phyloP scores from a whole-genome alignment of 2,888 invertebrate genomes.

The Eilema depressum region DNA sequence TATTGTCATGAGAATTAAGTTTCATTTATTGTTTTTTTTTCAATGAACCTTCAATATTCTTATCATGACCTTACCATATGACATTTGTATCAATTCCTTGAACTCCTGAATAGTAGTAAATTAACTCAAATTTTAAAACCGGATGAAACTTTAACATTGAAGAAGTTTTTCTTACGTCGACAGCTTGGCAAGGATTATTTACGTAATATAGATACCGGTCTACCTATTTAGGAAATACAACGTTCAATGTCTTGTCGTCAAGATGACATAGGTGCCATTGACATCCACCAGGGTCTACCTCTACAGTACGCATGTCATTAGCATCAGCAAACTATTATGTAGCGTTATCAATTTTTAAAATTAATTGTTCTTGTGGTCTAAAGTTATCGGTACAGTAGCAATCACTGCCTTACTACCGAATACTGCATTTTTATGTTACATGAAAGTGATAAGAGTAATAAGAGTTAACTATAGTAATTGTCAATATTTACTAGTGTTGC shows the following conservation, averaged over 20 bases:
- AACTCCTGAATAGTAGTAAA: not conserved
- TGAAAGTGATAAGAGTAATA: not conserved
- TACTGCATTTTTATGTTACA: not conserved
- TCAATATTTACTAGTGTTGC: not conserved
- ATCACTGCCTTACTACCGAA: not conserved
- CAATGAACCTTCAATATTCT: not conserved
- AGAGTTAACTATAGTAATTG: not conserved
- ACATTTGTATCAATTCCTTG: not conserved
- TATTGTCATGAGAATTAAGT: not conserved
- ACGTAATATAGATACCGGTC: too few species aligned
- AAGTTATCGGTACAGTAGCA: not conserved
- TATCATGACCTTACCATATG: slow-evolving; percentile 3
- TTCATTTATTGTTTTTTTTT: not conserved
- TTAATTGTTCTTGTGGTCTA: not conserved
- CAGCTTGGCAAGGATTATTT: too few species aligned
- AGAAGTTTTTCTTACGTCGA: not conserved
- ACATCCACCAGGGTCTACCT: not conserved
- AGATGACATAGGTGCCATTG: not conserved
- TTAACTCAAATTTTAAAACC: not conserved
- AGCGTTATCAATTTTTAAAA: not conserved
- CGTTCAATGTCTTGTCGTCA: not conserved
- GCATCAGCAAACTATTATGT: not conserved
- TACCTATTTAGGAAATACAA: not conserved
- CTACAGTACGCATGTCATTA: not conserved
- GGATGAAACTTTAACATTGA: too few species aligned